Evolutionary conservation across 2,888 invertebrate genomes (phyloP).

Genomic region (Hypselothyrea guttata): DNA sequence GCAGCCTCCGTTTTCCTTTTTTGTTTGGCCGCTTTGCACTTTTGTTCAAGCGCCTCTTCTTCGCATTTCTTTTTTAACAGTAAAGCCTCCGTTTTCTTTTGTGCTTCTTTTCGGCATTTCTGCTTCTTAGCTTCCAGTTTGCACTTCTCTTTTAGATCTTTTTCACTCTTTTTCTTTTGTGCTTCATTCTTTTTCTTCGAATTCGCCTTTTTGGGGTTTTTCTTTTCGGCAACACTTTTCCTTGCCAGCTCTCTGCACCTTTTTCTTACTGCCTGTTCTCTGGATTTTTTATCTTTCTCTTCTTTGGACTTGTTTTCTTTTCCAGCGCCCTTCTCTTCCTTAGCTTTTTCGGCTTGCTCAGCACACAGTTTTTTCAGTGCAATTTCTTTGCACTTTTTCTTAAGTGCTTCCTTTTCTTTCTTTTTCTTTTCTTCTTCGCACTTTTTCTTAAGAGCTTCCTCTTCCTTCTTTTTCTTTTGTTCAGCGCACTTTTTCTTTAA

Average conservation of each 20-base stretch:
- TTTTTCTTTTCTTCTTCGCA: conserved; percentile 1
- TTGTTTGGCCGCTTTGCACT: neutral
- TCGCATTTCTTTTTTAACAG: too few relatives aligned
- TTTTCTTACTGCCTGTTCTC: too few relatives aligned
- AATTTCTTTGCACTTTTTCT: conserved; percentile 2
- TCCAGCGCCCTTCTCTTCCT: neutral
- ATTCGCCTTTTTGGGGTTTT: neutral
- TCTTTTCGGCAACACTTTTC: too few relatives aligned
- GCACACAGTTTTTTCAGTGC: neutral
- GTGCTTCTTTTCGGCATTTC: too few relatives aligned
- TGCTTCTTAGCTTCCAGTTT: too few relatives aligned
- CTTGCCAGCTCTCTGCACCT: too few relatives aligned
- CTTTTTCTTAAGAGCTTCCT: neutral
- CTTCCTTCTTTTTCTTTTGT: neutral
- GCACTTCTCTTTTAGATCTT: too few relatives aligned
- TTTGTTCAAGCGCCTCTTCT: too few relatives aligned
- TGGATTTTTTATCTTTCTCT: too few relatives aligned
- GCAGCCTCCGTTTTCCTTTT: neutral
- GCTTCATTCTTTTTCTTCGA: neutral
- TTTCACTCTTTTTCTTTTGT: neutral
- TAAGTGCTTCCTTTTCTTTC: neutral
- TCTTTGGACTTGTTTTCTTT: too few relatives aligned
- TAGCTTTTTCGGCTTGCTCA: neutral
- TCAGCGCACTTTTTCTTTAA: neutral
- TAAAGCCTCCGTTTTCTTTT: too few relatives aligned